These are phyloP conservation scores for Tiliqua scincoides DNA, from an alignment of 2,113 vertebrate genomes.

Conservation along the genomic window DNA sequence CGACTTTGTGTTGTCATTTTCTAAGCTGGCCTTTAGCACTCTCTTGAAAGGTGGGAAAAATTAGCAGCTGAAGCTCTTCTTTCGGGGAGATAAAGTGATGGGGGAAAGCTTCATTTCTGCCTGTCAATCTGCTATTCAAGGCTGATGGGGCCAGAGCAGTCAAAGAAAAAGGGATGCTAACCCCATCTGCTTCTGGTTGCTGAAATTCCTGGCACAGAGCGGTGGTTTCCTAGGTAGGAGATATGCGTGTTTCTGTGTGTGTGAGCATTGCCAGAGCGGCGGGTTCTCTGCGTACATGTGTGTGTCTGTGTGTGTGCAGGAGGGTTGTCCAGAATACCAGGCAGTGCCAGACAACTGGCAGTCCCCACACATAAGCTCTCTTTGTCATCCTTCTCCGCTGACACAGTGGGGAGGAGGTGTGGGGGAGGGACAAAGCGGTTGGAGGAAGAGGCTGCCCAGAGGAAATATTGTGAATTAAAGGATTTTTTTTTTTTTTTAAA, in stretches of 20 bases:
- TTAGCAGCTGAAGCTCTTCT: background rate
- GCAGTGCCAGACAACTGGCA: slow-evolving; percentile 23
- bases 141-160: background rate
- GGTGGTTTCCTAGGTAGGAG: slow-evolving; percentile 8
- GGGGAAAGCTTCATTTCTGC: background rate
- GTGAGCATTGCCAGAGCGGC: background rate
- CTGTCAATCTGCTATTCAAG: background rate
- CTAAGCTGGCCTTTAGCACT: background rate
- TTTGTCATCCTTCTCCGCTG: slow-evolving; percentile 12
- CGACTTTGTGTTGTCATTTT: background rate
- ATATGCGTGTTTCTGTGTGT: slow-evolving; percentile 3
- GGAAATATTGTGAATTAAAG: background rate
- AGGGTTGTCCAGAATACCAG: slow-evolving; percentile 1
- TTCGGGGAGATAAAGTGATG: background rate
- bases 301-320: background rate
- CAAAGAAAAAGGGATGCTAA: background rate
- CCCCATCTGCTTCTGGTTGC: background rate
- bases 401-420: slow-evolving; percentile 6
- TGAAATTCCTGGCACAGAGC: slow-evolving; percentile 12
- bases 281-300: background rate
- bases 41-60: no score
- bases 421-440: background rate
- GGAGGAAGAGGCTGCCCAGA: background rate
- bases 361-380: slow-evolving; percentile 13
- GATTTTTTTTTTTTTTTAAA: no score